These are phyloP conservation scores for Jacana jacana DNA, from an alignment of 2,113 vertebrate species.

Conservation along the genomic window DNA sequence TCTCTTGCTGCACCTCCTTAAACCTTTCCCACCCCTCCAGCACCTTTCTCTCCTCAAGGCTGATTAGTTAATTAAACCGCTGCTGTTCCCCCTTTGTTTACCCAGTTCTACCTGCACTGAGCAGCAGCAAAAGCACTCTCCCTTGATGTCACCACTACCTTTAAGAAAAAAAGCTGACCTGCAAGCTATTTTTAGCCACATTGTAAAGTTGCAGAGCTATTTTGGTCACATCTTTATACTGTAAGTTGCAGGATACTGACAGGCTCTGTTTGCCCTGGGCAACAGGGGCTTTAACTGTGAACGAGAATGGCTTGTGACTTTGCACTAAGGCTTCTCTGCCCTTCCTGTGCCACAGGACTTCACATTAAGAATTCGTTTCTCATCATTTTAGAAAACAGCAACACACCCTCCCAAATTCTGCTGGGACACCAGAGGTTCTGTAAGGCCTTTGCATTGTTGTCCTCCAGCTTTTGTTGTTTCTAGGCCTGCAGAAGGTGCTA, in stretches of 20 bases:
- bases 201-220: slow-evolving; percentile 52
- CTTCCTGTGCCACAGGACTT: not conserved
- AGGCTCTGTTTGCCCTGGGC: slow-evolving; percentile 18
- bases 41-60: not conserved
- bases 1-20: not conserved
- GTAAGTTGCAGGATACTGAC: slow-evolving; percentile 32
- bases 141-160: not conserved
- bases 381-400: not conserved
- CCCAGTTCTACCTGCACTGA: not conserved
- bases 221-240: slow-evolving; percentile 27
- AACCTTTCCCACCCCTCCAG: not conserved
- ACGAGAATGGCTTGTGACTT: not conserved
- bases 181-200: slow-evolving; percentile 47
- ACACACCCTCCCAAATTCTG: not conserved
- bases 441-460: not conserved
- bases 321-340: not conserved
- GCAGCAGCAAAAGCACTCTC: not conserved
- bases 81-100: not conserved
- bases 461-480: not conserved
- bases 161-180: slow-evolving; percentile 54
- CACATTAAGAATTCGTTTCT: not conserved
- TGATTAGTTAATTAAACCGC: not conserved
- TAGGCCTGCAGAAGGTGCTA: not conserved
- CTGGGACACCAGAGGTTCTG: not conserved
- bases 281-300: slow-evolving; percentile 11